phyloP scores from a whole-genome alignment of 2,888 invertebrate species.

The Chironomus riparius region DNA sequence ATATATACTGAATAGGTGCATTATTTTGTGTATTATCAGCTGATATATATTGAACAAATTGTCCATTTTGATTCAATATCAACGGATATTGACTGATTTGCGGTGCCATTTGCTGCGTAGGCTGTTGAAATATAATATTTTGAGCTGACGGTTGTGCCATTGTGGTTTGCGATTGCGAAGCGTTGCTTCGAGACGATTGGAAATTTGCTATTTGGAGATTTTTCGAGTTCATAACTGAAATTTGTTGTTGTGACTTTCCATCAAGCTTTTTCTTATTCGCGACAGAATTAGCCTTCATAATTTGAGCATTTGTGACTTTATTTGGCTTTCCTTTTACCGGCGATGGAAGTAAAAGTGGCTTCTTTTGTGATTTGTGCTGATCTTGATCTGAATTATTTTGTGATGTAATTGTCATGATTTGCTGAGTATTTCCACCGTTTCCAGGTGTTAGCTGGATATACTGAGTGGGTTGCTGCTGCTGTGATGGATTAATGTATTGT shows the following conservation, averaged over 20 bases:
- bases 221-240: slow-evolving; percentile 19
- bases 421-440: slow-evolving; percentile 28
- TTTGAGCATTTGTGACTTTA: neutral
- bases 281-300: neutral
- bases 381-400: slow-evolving; percentile 23
- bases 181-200: neutral
- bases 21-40: slow-evolving; percentile 40
- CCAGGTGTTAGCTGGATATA: slow-evolving; percentile 27
- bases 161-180: neutral
- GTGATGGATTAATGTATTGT: slow-evolving; percentile 24
- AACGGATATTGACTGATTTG: slow-evolving; percentile 45
- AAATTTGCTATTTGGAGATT: slow-evolving; percentile 21
- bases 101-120: slow-evolving; percentile 44
- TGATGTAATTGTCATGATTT: slow-evolving; percentile 29
- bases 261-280: slow-evolving; percentile 13
- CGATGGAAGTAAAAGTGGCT: slow-evolving; percentile 13
- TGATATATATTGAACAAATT: slow-evolving; percentile 38
- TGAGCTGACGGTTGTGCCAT: neutral
- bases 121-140: slow-evolving; percentile 33
- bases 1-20: slow-evolving; percentile 34
- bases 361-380: slow-evolving; percentile 9
- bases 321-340: slow-evolving; percentile 5
- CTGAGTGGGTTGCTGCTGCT: slow-evolving; percentile 30
- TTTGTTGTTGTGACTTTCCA: slow-evolving; percentile 15
- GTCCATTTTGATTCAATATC: slow-evolving; percentile 29